Evolutionary conservation across 2,797 vertebrate genomes (phyloP).

Genomic region (Apogon talboti): DNA sequence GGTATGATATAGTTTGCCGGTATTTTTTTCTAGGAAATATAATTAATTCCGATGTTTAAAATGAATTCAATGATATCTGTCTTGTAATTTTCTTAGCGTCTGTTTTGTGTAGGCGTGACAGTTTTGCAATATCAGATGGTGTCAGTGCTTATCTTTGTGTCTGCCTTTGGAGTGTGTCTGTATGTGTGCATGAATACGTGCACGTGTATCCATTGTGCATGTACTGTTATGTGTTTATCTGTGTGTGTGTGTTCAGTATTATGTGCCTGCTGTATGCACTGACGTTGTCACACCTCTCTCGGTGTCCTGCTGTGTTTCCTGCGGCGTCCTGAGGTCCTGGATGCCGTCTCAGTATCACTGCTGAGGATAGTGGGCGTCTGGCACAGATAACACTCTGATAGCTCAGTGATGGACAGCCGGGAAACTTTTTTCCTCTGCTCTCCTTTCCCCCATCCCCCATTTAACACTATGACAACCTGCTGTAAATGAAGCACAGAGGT

Average conservation of each 20-base stretch:
- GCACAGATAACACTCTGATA: slow-evolving; percentile 82
- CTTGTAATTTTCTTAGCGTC: slow-evolving; percentile 47
- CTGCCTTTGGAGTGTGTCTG: slow-evolving; percentile 43
- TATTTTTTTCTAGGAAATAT: slow-evolving; percentile 44
- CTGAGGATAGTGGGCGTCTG: slow-evolving; percentile 82
- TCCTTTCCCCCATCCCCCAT: slow-evolving; percentile 25
- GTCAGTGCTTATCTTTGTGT: slow-evolving; percentile 65
- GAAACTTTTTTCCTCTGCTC: slow-evolving; percentile 70
- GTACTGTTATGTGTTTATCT: slow-evolving; percentile 23
- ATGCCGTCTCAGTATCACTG: slow-evolving; percentile 78
- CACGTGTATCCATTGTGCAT: slow-evolving; percentile 51
- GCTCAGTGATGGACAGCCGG: slow-evolving; percentile 79
- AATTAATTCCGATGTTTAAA: slow-evolving; percentile 52
- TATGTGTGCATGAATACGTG: slow-evolving; percentile 29
- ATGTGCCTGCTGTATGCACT: slow-evolving; percentile 69
- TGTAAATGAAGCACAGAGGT: slow-evolving; percentile 55
- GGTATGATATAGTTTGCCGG: background rate
- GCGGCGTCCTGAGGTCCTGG: slow-evolving; percentile 79
- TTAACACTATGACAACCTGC: slow-evolving; percentile 58
- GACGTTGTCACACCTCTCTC: slow-evolving; percentile 81
- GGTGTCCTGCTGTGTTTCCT: slow-evolving; percentile 82
- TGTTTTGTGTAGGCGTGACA: slow-evolving; percentile 75
- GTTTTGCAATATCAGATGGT: slow-evolving; percentile 75
- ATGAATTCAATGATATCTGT: slow-evolving; percentile 41
- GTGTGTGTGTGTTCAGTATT: slow-evolving; percentile 55